Evolutionary conservation across 1,140 invertebrate genomes (phyloP), one percentile per base, ranked within the genome.

Genomic region (Gonatopus flavifemur): DNA sequence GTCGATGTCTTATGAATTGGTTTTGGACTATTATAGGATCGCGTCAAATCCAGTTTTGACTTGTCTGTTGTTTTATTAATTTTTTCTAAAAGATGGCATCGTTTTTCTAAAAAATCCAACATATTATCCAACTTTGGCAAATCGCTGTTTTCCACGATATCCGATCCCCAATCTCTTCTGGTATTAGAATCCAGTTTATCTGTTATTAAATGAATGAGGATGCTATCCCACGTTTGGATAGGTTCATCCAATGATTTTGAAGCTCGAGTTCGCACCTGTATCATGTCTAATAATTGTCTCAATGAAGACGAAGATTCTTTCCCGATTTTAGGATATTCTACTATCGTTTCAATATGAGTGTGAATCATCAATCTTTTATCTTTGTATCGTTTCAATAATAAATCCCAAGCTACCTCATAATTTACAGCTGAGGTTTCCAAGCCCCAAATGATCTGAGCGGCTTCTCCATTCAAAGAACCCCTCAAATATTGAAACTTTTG

Each of bases 401-500:
- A 16, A 8, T 58, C 39, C 42, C 59, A 61, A 3, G 69, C 66
- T 15, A 48, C 38, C 0, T 32, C 10, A 31, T 64, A 69, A 55
- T 69, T 68, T n/a, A 33, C 38, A 3, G 56, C 59, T 4, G 52
- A 55, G 9, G 57, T 41, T 18, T 55, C 59, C 31, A 68, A 38
- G 7, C 47, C 54, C 19, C 55, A 16, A 32, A 68, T 56, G 2
- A 59, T 41, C 25, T 54, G 28, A 1, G 45, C 32, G 16, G 62
- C 64, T 44, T 55, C 48, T 22, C 45, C 62, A 12, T 38, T 48
- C 8, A 68, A 36, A 2, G 37, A 53, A 4, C 48, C 45, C 30
- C 55, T 48, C 15, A 68, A 50, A 51, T 68, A 68, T 37, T 64
- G 52, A 31, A 60, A 70, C 31, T 71, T 70, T 55, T 71, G 59